phyloP scores from a whole-genome alignment of 2,113 vertebrate genomes.

The Salvelinus sp. region DNA sequence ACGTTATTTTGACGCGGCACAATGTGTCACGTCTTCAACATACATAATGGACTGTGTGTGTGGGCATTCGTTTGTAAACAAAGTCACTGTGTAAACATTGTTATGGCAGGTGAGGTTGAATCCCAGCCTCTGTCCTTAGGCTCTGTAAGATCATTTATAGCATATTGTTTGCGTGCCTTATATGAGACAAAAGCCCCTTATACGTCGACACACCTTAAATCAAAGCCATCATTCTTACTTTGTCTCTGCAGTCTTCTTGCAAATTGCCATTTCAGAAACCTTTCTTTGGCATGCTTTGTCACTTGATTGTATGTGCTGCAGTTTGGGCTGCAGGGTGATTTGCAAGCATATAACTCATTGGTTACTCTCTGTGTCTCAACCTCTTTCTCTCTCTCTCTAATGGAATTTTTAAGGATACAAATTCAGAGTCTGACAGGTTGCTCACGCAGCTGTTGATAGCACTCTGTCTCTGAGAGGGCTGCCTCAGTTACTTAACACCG shows the following conservation, averaged over 20 bases:
- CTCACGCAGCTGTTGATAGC: too few species aligned
- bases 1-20: background rate
- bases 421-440: background rate
- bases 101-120: too few species aligned
- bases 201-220: slow-evolving; percentile 8
- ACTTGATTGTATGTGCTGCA: slow-evolving; percentile 3
- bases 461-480: too few species aligned
- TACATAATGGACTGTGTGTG: background rate
- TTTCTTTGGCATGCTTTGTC: background rate
- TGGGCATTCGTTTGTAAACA: background rate
- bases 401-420: slow-evolving; percentile 16
- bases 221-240: slow-evolving; percentile 8
- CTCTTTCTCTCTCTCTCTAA: background rate
- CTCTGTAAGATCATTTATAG: background rate
- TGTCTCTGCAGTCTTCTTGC: background rate
- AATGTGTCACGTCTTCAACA: background rate
- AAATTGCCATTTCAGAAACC: slow-evolving; percentile 12
- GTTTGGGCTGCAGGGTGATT: background rate
- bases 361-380: background rate
- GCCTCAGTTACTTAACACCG: too few species aligned
- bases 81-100: background rate
- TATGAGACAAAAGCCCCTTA: background rate
- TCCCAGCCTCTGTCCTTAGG: too few species aligned
- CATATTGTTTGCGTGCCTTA: background rate
- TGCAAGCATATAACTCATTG: background rate